Base-by-base conservation (phyloP, 1,140 invertebrate genomes). In the Thalassaphorura encarpata region DNA sequence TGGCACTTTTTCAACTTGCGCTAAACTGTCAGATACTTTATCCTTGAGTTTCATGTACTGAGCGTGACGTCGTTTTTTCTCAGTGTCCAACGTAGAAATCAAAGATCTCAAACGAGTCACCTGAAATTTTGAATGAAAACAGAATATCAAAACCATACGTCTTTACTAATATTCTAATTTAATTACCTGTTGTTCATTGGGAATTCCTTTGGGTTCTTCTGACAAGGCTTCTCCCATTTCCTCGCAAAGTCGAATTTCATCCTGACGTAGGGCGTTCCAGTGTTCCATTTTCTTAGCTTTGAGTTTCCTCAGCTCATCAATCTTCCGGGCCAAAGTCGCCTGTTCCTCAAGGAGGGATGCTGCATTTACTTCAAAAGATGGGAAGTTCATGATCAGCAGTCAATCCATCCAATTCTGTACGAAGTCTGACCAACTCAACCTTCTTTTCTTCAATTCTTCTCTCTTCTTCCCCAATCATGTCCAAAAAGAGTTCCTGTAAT, bases 401-500 rank as follows among this genome's bases (percentile, higher is more conserved):
- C n/a, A 36, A 36, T 36, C n/a, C 11, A 11, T 11, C 11, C 11
- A 36, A 11, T 36, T 11, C 33, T 36, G 11, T n/a, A 36, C 33
- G 27, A 21, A 36, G 18, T 6, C 33, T 27, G 3, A 3, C 13
- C 18, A 33, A 5, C 48, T 51, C 48, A 19, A 11, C 31, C 33
- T 36, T 36, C 21, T 51, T 51, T 36, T 51, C 48, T 13, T 36
- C 5, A 6, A 51, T 8, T 15, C 48, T 26, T 19, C 19, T 33
- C 48, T 51, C 48, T 19, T 51, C 48, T 23, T 51, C 48, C 27
- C 8, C 6, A 4, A 39, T 21, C 48, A 51, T 51, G 6, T 51
- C 48, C 3, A 13, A 15, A 15, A 36, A 39, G 4, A 51, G 21
- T 13, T 51, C 48, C 48, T 51, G 21, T 11, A 48, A 48, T 36